Evolutionary conservation across 2,113 vertebrate genomes (phyloP), one percentile per base, ranked within the genome.

Genomic region (Oxyura jamaicensis): DNA sequence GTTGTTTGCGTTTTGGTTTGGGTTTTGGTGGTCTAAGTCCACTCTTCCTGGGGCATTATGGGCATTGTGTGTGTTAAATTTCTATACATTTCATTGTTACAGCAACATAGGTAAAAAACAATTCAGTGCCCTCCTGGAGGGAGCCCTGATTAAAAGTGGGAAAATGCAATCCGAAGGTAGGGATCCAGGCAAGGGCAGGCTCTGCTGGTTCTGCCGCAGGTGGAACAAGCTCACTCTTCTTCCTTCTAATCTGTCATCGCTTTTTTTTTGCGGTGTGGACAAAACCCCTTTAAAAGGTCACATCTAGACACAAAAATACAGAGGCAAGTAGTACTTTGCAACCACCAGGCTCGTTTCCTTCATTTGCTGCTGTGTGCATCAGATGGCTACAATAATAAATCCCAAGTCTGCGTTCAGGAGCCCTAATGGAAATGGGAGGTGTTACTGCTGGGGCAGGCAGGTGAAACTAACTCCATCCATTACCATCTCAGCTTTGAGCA

Each of bases 221-320:
- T 68, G 35, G 52, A 89, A 59, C 17, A 42, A 85, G 36, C 17
- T 59, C 4, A 1, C 4, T 78, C 5, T 52, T 90, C 44, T 68
- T 72, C 21, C 26, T 73, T 79, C 8, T 41, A 17, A 2, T 14
- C 28, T 3, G 2, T 39, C 36, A n/a, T 19, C 0, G 0, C 46
- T 21, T 76, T 87, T 39, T 39, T 39, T 58, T 63, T 2, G 1
- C 50, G 84, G n/a, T 52, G 4, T 26, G 33, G 39, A 56, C 31
- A 83, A 83, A 62, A 8, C 21, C 65, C 62, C 31, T 66, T 42
- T 67, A 28, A 67, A 79, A 73, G 0, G 1, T 56, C 52, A 17
- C 2, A 8, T 56, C 22, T 20, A 39, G 68, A 63, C 0, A 0
- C 20, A 19, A 39, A 71, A 82, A 53, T 35, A 14, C 4, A 62